Base-by-base conservation (phyloP, 2,888 invertebrate species). In the Eupithecia insigniata region DNA sequence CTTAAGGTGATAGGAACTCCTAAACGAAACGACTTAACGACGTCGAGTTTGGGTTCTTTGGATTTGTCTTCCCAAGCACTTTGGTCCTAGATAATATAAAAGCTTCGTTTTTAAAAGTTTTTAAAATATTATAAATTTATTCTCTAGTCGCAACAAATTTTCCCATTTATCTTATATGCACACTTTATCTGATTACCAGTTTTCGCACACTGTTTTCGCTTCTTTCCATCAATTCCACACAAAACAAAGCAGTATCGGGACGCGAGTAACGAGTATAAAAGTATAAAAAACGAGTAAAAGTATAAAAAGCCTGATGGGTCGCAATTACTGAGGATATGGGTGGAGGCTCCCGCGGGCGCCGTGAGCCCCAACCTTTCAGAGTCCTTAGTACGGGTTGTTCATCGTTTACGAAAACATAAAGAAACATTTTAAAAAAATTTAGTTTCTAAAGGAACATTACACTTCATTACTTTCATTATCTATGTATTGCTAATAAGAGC, bases 241-340 rank as follows among this genome's bases (percentile, higher is more conserved):
- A 66, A 67, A 64, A 70, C 66, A 69, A 34, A 46, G 18, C 34
- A 46, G 46, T 65, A 67, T 60, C 58, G 34, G 18, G 64, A 34
- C 58, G 7, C 12, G 30, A 55, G 67, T 70, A 62, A 61, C 64
- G 55, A 58, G 68, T 69, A 61, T 61, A 60, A 67, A 71, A 64
- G 66, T 74, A 69, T 74, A 71, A 69, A 73, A 51, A 51, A 22
- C 46, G 32, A 43, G 68, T 71, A 64, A 69, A 71, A 58, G 66
- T 74, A 69, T 74, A 71, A 71, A 73, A 71, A 71, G 66, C 55
- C 26, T 74, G 68, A 73, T 68, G 61, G 70, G 60, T 60, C 60
- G 69, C 74, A 74, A 74, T 74, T 71, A 74, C 71, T 62, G 58
- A 28, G 62, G 71, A 51, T 61, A 66, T 66, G 46, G 66, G 28